Evolutionary conservation across 2,113 vertebrate genomes (phyloP), one percentile per base, ranked within the genome.

Genomic region (Anarrhichthys ocellatus): DNA sequence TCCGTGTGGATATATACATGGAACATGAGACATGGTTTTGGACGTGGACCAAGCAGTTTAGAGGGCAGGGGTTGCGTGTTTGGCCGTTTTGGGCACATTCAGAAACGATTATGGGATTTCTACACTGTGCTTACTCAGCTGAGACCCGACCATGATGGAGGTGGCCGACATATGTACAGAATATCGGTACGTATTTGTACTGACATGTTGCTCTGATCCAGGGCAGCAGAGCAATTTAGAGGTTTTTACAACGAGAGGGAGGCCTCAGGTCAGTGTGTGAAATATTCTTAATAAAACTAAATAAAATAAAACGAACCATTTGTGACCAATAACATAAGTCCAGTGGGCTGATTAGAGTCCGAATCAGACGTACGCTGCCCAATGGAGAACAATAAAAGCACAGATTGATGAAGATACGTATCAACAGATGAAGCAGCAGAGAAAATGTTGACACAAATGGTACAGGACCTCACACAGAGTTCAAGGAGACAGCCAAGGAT

Each of bases 21-120:
- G 75, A 94, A 92, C 88, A 82, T 59, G 89, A 93, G 91, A 87
- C 69, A 68, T 1, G 58, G 24, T 64, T 82, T 86, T 93, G 89
- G 88, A 93, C 0, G 0, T 20, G 52, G 68, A 91, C 89, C 87
- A 91, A 85, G 61, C 1, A 3, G 27, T 86, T 85, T 85, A 69
- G 27, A 86, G 78, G 89, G 85, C 89, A 85, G 87, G 62, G 72
- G 86, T 65, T 86, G 27, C 50, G 62, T 90, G 83, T 86, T 90
- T 81, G 62, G 81, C 82, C 73, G 81, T 91, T 89, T 82, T 88
- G 89, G 91, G 81, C 78, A 83, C 87, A 92, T 91, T 89, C 84
- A 90, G 82, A 86, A 92, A 87, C 79, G 54, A 92, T 93, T 89
- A 88, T 62, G 36, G 82, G 87, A 91, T 91, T 91, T 92, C 80